Evolutionary conservation across 2,888 invertebrate species (phyloP).

Genomic region (Elysia crispata): DNA sequence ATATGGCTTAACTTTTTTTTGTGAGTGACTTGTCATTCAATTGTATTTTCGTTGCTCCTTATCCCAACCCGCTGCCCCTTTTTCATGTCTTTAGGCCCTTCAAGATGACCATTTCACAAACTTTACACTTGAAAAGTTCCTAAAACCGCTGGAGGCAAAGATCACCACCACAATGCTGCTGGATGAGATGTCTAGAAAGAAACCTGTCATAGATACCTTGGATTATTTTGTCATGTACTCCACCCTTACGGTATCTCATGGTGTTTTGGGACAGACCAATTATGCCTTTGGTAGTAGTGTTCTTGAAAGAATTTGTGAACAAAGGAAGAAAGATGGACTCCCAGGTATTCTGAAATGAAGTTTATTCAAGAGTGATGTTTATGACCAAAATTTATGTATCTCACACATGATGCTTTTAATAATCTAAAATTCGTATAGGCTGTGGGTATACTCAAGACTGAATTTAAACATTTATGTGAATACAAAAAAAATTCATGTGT

Average conservation of each 20-base stretch:
- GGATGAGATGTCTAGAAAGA: slow-evolving; percentile 86
- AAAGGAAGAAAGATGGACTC: slow-evolving; percentile 87
- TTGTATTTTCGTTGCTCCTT: no score
- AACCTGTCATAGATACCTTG: slow-evolving; percentile 83
- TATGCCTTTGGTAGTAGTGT: slow-evolving; percentile 84
- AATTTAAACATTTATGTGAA: no score
- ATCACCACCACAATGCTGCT: slow-evolving; percentile 88
- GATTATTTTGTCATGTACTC: slow-evolving; percentile 98
- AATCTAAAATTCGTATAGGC: no score
- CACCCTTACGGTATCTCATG: slow-evolving; percentile 96
- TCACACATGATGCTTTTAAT: no score
- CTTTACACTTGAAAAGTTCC: slow-evolving; percentile 87
- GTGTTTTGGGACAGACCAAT: slow-evolving; percentile 96
- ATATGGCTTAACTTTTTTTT: no score
- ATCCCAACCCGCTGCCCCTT: no score
- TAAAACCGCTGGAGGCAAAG: slow-evolving; percentile 89
- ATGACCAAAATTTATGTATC: no score
- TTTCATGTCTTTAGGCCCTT: slow-evolving; percentile 81
- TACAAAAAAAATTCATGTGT: no score
- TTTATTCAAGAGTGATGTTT: no score
- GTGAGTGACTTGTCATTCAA: no score
- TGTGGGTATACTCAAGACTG: no score
- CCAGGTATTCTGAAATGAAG: slow-evolving; percentile 81
- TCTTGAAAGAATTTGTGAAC: slow-evolving; percentile 88
- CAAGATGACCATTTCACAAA: slow-evolving; percentile 92